These are phyloP conservation scores for Drosophila mojavensis DNA, from an alignment of 1,140 invertebrate genomes.

Conservation along the genomic window DNA sequence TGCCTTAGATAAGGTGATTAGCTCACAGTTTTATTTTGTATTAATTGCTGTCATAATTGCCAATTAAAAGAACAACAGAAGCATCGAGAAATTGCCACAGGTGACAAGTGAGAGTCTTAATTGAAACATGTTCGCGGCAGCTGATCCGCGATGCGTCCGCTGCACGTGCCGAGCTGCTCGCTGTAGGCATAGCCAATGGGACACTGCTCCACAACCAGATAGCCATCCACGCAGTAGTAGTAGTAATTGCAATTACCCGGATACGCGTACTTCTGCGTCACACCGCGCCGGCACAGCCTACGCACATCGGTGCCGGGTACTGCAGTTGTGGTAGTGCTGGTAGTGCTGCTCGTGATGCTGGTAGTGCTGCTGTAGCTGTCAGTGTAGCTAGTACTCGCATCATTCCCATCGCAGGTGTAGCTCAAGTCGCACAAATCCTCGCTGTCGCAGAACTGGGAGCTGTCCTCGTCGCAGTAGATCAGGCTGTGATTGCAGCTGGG, in stretches of 20 bases:
- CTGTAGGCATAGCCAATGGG: slow-evolving; percentile 62
- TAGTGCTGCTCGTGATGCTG: slow-evolving; percentile 4
- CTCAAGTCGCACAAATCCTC: slow-evolving; percentile 20
- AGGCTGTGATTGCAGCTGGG: slow-evolving; percentile 42
- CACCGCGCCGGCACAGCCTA: slow-evolving; percentile 44
- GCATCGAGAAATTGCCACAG: slow-evolving; percentile 14
- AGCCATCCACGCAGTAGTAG: slow-evolving; percentile 67
- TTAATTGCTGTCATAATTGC: slow-evolving; percentile 34
- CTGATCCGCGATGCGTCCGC: slow-evolving; percentile 20
- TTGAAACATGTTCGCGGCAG: slow-evolving; percentile 43
- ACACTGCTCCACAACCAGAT: slow-evolving; percentile 70
- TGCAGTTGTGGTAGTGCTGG: neutral
- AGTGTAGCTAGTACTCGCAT: too few species aligned
- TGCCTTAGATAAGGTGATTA: slow-evolving; percentile 54
- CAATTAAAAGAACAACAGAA: slow-evolving; percentile 9
- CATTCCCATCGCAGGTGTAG: slow-evolving; percentile 4
- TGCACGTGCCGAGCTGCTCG: slow-evolving; percentile 32
- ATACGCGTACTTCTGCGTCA: slow-evolving; percentile 61
- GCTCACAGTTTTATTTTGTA: slow-evolving; percentile 53
- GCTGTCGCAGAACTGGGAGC: slow-evolving; percentile 47
- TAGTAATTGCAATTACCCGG: slow-evolving; percentile 79
- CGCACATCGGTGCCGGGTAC: slow-evolving; percentile 30
- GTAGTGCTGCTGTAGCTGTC: neutral
- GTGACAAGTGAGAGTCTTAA: slow-evolving; percentile 47
- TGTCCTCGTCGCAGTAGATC: slow-evolving; percentile 43